Percentiles rank a stretch among this genome's conserved stretches.
These are phyloP conservation scores for Halichoeres trimaculatus DNA, from an alignment of 2,113 vertebrate species.

Conservation along the genomic window DNA sequence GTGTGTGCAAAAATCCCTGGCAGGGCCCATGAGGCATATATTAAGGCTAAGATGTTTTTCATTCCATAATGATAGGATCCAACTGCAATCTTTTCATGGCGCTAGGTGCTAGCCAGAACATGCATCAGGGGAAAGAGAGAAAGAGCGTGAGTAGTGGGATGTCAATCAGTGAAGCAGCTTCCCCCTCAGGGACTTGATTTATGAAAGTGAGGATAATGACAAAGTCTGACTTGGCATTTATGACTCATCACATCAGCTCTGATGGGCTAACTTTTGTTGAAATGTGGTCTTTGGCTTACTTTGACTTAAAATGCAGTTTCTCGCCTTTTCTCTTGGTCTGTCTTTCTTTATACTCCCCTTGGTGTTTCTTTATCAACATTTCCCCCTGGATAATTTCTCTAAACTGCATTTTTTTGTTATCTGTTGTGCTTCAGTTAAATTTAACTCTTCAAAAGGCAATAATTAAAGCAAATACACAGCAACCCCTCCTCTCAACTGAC, in stretches of 20 bases:
- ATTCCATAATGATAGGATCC: slow-evolving; percentile 79
- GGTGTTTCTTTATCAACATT: background rate
- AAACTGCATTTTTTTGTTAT: background rate
- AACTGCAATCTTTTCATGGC: slow-evolving; percentile 49
- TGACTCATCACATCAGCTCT: slow-evolving; percentile 36
- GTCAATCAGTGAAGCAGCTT: slow-evolving; percentile 56
- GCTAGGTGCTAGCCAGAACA: slow-evolving; percentile 71
- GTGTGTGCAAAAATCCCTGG: slow-evolving; percentile 56
- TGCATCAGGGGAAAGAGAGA: slow-evolving; percentile 32
- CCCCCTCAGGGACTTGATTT: slow-evolving; percentile 29
- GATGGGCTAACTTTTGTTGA: background rate
- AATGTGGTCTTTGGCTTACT: background rate
- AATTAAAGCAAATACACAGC: background rate
- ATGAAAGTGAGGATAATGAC: slow-evolving; percentile 6
- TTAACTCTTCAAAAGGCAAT: background rate
- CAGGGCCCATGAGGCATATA: slow-evolving; percentile 69
- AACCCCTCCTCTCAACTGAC: background rate
- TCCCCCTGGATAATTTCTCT: background rate
- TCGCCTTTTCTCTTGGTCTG: background rate
- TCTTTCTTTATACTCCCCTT: background rate
- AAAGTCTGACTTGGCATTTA: slow-evolving; percentile 2
- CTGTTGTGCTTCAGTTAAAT: background rate
- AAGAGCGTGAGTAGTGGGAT: slow-evolving; percentile 7
- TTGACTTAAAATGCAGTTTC: background rate
- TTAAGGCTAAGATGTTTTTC: slow-evolving; percentile 76